phyloP scores from a whole-genome alignment of 2,888 invertebrate species.

The Aphodius granarius region DNA sequence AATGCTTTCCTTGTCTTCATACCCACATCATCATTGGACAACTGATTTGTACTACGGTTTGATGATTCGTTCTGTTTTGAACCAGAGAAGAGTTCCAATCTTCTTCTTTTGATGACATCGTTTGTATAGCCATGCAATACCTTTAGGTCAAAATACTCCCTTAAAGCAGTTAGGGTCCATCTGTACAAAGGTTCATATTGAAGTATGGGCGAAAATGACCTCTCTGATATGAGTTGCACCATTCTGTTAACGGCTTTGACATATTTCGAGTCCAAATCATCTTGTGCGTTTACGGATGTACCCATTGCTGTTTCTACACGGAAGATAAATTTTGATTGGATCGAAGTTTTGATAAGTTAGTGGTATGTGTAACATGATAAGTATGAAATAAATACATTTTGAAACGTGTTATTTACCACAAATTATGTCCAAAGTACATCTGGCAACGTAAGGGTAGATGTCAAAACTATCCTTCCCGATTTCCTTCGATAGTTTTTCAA shows the following conservation, averaged over 20 bases:
- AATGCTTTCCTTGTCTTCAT: constrained; percentile 27
- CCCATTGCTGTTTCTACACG: constrained; percentile 68
- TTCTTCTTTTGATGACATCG: constrained; percentile 57
- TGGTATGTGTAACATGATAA: too few species aligned
- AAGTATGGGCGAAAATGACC: constrained; percentile 52
- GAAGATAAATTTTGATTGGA: background rate
- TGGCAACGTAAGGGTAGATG: constrained; percentile 63
- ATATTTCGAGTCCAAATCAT: constrained; percentile 67
- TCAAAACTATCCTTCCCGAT: constrained; percentile 55
- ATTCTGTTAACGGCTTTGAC: constrained; percentile 66
- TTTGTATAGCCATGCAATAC: constrained; percentile 60
- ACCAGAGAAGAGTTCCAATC: constrained; percentile 31
- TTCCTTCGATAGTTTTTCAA: constrained; percentile 55
- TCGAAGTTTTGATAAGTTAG: too few species aligned
- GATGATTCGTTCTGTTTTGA: constrained; percentile 13
- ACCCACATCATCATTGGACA: background rate
- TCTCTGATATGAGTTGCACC: constrained; percentile 31
- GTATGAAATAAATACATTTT: too few species aligned
- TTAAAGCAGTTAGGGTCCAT: constrained; percentile 59
- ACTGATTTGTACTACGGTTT: background rate
- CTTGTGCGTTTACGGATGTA: constrained; percentile 69
- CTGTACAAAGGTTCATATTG: constrained; percentile 55
- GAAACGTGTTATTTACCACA: constrained; percentile 55
- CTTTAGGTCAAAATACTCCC: constrained; percentile 55
- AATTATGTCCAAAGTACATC: constrained; percentile 62